Percentiles rank a stretch among this genome's conserved stretches.
Conservation (phyloP, 1,140 invertebrate genomes). For the Drosophila oshimai region DNA sequence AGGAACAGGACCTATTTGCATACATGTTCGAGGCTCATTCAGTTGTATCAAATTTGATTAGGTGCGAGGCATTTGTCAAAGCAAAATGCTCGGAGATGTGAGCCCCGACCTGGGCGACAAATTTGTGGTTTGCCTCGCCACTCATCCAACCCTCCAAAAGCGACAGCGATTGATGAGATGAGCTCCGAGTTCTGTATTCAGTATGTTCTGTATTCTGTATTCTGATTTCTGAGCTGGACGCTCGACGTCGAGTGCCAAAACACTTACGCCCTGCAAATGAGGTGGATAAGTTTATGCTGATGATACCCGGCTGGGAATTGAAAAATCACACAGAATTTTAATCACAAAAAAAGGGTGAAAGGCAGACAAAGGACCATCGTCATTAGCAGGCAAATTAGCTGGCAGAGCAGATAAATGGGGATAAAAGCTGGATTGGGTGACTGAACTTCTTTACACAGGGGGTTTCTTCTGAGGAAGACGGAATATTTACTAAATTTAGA, state of each 20-base stretch:
- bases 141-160: slow-evolving; percentile 38
- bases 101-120: slow-evolving; percentile 42
- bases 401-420: neutral
- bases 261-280: slow-evolving; percentile 44
- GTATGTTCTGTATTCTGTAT: neutral
- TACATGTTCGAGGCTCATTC: slow-evolving; percentile 61
- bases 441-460: neutral
- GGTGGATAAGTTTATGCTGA: slow-evolving; percentile 37
- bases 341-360: slow-evolving; percentile 21
- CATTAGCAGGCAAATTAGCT: slow-evolving; percentile 31
- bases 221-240: slow-evolving; percentile 55
- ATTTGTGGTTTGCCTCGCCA: slow-evolving; percentile 35
- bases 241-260: slow-evolving; percentile 55
- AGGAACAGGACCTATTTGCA: slow-evolving; percentile 44
- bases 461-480: too few relatives aligned
- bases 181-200: neutral
- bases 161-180: slow-evolving; percentile 49
- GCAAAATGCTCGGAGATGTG: slow-evolving; percentile 8
- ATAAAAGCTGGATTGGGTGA: neutral
- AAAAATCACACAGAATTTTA: slow-evolving; percentile 29
- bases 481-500: too few relatives aligned
- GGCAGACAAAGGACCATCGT: slow-evolving; percentile 3
- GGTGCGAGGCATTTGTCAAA: slow-evolving; percentile 77
- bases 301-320: slow-evolving; percentile 17
- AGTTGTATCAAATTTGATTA: slow-evolving; percentile 78